Percentiles rank a stretch among this genome's conserved stretches.
Conservation (phyloP, 2,888 invertebrate species). For the Caenorhabditis sinica region DNA sequence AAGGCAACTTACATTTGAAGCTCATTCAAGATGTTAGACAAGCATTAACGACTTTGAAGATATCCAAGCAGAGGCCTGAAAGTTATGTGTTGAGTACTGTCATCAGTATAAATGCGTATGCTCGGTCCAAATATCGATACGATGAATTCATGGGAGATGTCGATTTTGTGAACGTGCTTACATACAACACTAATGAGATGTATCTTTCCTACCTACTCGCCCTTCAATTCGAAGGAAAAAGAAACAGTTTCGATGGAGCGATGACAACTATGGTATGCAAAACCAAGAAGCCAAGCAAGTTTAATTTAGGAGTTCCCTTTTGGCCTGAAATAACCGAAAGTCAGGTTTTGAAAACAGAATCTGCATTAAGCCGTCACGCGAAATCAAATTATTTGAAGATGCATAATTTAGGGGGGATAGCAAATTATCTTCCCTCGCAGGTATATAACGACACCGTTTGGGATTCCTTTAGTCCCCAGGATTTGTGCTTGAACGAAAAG, state of each 20-base stretch:
- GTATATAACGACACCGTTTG: too few relatives aligned
- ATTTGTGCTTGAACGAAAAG: too few relatives aligned
- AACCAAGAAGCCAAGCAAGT: slow-evolving; percentile 57
- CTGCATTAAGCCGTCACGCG: too few relatives aligned
- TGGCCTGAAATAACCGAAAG: too few relatives aligned
- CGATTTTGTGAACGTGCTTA: background rate
- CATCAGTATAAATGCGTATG: background rate
- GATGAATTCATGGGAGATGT: background rate
- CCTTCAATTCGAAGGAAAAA: background rate
- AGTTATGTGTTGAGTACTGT: background rate
- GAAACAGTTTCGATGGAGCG: background rate
- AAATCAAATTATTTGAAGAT: too few relatives aligned
- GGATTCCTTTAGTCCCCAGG: too few relatives aligned
- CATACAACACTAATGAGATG: background rate
- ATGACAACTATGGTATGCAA: slow-evolving; percentile 66
- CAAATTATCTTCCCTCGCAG: too few relatives aligned
- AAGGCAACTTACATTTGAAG: background rate
- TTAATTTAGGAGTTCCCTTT: slow-evolving; percentile 67
- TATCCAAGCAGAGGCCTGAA: background rate
- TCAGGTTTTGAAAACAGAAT: too few relatives aligned
- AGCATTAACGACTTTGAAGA: background rate
- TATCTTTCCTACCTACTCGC: too few relatives aligned
- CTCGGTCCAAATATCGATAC: too few relatives aligned
- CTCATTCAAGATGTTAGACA: background rate
- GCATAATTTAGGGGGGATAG: too few relatives aligned